Base-by-base conservation (phyloP, 2,113 vertebrate genomes). In the Catharus minimus region DNA sequence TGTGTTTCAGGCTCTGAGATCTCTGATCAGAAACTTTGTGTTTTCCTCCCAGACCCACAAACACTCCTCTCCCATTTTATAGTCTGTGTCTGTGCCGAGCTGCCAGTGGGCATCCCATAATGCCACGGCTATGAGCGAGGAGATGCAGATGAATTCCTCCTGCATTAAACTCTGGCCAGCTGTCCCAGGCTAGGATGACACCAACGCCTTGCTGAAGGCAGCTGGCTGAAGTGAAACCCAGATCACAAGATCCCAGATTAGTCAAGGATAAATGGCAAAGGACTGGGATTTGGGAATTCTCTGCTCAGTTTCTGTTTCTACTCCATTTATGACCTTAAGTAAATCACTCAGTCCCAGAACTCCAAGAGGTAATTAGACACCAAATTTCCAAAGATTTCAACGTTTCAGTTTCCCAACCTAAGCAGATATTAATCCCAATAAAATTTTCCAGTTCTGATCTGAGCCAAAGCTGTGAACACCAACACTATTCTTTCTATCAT, bases 181-280 rank as follows among this genome's bases (percentile, higher is more conserved):
- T 95, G 90, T 88, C 88, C 77, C 46, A 72, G 77, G 58, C 77
- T 95, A 94, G 88, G 58, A 50, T 93, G 76, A 94, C 89, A 90
- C 76, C 74, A 83, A 39, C 0, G 2, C 46, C 69, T 72, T n/a
- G 44, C 57, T 53, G 73, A 57, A 82, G 86, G 92, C 92, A 95
- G 82, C 83, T 95, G 93, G 80, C 38, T 76, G 26, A 68, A 95
- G 83, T 20, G 50, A 94, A 95, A 53, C 28, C 73, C n/a, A n/a
- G 69, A 84, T 78, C 92, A 92, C 21, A 15, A 78, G 38, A 73
- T 32, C 79, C 9, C 66, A 73, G 58, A 92, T 84, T 30, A 92
- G 55, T 43, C 33, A 39, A 65, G 73, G 68, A 95, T 86, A 94
- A 95, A 78, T 56, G 57, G 33, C 47, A 58, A 86, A 72, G 55